phyloP scores from a whole-genome alignment of 2,113 vertebrate genomes.

The Sinocyclocheilus maitianheensis region DNA sequence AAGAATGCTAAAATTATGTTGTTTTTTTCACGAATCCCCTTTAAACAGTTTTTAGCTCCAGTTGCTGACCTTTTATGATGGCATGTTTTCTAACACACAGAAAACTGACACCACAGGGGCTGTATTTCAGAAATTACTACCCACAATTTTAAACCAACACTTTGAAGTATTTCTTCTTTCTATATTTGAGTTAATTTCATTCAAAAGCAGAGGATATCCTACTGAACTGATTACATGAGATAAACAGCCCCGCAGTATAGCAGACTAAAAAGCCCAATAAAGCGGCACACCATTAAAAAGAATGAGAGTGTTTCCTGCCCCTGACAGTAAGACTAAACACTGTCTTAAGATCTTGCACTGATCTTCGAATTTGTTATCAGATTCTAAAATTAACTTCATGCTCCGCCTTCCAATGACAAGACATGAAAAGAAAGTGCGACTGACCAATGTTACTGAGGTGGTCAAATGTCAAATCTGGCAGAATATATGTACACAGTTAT shows the following conservation, averaged over 20 bases:
- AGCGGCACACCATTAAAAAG: not conserved
- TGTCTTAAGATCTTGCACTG: not conserved
- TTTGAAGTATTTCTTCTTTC: not conserved
- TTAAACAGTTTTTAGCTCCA: not conserved
- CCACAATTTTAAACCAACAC: not conserved
- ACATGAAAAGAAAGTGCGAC: not conserved
- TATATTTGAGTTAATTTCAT: not conserved
- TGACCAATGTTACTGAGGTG: not conserved
- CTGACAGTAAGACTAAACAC: not conserved
- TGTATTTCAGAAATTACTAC: not conserved
- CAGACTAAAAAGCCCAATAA: not conserved
- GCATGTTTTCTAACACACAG: not conserved
- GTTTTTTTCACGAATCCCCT: not conserved
- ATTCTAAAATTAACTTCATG: not conserved
- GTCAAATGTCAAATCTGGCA: not conserved
- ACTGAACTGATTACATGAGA: slow-evolving; percentile 33
- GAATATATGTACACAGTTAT: not conserved
- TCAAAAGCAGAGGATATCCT: slow-evolving; percentile 44
- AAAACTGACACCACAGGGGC: not conserved
- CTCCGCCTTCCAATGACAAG: not conserved
- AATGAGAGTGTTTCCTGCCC: slow-evolving; percentile 7
- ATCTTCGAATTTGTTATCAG: not conserved
- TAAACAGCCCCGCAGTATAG: not conserved
- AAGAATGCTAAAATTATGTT: not conserved
- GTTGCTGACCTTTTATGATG: not conserved